phyloP scores from a whole-genome alignment of 2,797 vertebrate species.

The Ctenosaura bakeri region DNA sequence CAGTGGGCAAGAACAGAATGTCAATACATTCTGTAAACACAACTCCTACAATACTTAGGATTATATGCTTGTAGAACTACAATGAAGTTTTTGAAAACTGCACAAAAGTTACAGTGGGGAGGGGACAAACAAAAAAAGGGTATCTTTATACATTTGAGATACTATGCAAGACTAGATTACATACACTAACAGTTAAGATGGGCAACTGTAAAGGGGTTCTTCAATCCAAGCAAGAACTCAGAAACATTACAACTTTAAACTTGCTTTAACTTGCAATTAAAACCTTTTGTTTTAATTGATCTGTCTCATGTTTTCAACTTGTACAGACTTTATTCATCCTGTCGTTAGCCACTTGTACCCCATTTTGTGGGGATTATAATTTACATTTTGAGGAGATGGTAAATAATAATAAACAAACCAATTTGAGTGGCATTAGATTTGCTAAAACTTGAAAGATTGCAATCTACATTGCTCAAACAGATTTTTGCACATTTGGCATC shows the following conservation, averaged over 20 bases:
- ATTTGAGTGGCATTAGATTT: background rate
- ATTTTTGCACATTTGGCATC: background rate
- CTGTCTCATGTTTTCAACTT: no score
- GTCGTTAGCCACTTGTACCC: no score
- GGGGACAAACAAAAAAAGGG: background rate
- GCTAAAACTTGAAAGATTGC: background rate
- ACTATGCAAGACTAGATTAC: background rate
- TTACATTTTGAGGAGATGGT: no score
- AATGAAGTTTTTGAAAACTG: background rate
- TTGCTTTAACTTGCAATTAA: no score
- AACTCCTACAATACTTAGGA: background rate
- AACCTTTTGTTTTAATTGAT: no score
- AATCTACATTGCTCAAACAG: background rate
- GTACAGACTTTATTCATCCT: no score
- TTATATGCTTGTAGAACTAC: background rate
- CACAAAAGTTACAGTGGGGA: background rate
- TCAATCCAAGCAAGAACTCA: no score
- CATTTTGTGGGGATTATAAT: no score
- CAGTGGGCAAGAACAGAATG: conserved; percentile 16
- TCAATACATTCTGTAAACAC: background rate
- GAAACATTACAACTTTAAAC: no score
- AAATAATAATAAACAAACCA: no score
- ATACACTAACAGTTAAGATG: no score
- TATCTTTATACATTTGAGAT: background rate
- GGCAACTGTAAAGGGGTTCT: no score